Evolutionary conservation across 1,140 invertebrate genomes (phyloP).

Genomic region (Drosophila tani): DNA sequence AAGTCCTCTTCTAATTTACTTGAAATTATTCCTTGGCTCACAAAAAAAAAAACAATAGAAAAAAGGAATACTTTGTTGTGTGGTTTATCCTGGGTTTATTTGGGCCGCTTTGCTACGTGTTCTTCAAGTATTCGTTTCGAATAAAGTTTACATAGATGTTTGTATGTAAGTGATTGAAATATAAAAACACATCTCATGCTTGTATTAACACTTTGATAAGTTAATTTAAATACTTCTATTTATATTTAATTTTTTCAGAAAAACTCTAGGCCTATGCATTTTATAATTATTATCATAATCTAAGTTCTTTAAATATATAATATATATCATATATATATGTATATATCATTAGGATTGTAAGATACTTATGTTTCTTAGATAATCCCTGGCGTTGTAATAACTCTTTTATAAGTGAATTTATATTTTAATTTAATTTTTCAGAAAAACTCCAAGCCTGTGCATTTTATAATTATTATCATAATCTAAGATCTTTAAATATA

Average conservation of each 20-base stretch:
- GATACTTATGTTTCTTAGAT: too few species aligned
- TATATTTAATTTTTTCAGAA: background rate
- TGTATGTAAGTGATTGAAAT: background rate
- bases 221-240: background rate
- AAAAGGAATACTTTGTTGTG: background rate
- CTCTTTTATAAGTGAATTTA: too few species aligned
- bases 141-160: background rate
- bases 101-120: background rate
- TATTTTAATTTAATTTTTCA: too few species aligned
- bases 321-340: too few species aligned
- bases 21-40: slow-evolving; percentile 33
- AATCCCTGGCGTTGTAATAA: too few species aligned
- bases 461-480: too few species aligned
- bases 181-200: background rate
- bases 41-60: background rate
- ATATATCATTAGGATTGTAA: too few species aligned
- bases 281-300: too few species aligned
- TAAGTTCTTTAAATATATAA: too few species aligned
- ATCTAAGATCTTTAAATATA: too few species aligned
- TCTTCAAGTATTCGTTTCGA: background rate
- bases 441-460: too few species aligned
- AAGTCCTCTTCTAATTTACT: slow-evolving; percentile 32
- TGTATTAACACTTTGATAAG: background rate
- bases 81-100: slow-evolving; percentile 13
- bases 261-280: too few species aligned